A percentile compares a stretch with the other conserved stretches of the same genome.
Evolutionary conservation across 2,888 invertebrate species (phyloP).

Genomic region (Rhabditoides inermis): DNA sequence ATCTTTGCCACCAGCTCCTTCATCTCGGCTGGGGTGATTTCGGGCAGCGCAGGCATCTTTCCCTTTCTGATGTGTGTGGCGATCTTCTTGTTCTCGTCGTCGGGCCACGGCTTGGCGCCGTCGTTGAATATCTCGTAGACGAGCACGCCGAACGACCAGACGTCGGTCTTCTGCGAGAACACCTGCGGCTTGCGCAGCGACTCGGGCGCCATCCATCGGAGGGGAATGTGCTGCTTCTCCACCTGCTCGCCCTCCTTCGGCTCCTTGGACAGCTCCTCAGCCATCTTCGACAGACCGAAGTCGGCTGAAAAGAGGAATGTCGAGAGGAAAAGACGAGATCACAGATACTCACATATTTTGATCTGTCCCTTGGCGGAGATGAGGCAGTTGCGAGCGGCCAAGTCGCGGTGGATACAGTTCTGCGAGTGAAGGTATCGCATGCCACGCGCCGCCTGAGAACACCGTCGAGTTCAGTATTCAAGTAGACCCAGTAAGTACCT

Average conservation of each 20-base stretch:
- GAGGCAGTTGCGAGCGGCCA: slow-evolving; percentile 76
- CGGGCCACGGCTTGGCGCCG: slow-evolving; percentile 19
- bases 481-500: slow-evolving; percentile 3
- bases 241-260: slow-evolving; percentile 2
- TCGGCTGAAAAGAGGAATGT: slow-evolving; percentile 14
- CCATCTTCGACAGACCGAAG: slow-evolving; percentile 21
- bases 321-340: no score
- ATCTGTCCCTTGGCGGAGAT: slow-evolving; percentile 20
- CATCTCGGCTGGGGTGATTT: slow-evolving; percentile 3
- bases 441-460: slow-evolving; percentile 62
- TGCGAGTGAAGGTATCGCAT: slow-evolving; percentile 75
- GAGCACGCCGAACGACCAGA: slow-evolving; percentile 33
- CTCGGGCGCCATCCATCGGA: slow-evolving; percentile 45
- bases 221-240: slow-evolving; percentile 12
- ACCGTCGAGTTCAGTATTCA: not conserved
- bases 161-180: slow-evolving; percentile 25
- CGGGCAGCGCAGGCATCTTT: slow-evolving; percentile 9
- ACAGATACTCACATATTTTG: no score
- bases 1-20: slow-evolving; percentile 2
- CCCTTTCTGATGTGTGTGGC: slow-evolving; percentile 12
- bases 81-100: slow-evolving; percentile 13
- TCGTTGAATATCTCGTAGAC: slow-evolving; percentile 25
- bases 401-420: slow-evolving; percentile 75
- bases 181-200: slow-evolving; percentile 11
- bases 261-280: slow-evolving; percentile 4